These are phyloP conservation scores for Spisula solida DNA, from an alignment of 2,888 invertebrate genomes.

Conservation along the genomic window DNA sequence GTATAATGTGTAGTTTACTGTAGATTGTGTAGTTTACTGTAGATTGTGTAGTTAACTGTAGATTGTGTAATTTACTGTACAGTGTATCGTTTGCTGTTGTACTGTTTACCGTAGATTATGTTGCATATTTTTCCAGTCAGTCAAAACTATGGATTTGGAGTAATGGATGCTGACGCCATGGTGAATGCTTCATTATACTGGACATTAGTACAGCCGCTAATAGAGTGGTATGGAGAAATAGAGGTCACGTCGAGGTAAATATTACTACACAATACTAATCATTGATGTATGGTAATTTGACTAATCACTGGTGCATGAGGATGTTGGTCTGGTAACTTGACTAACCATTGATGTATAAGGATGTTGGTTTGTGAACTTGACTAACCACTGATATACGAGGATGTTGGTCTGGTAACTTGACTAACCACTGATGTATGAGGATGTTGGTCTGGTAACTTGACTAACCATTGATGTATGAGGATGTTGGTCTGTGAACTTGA, in stretches of 20 bases:
- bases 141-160: constrained; percentile 20
- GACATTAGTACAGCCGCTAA: background rate
- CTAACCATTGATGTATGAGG: background rate
- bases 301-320: background rate
- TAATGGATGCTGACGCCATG: constrained; percentile 30
- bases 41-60: no score
- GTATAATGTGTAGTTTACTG: no score
- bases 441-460: background rate
- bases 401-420: no score
- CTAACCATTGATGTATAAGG: background rate
- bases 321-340: no score
- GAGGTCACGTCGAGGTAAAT: background rate
- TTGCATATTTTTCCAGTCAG: background rate
- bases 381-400: no score
- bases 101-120: no score
- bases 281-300: background rate
- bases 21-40: no score
- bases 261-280: background rate
- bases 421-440: background rate
- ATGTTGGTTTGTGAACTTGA: background rate
- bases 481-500: no score
- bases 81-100: no score
- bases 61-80: no score
- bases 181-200: constrained; percentile 23
- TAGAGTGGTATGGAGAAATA: background rate